Base-by-base conservation (phyloP, 2,113 vertebrate species). In the Myrmecophaga tridactyla region DNA sequence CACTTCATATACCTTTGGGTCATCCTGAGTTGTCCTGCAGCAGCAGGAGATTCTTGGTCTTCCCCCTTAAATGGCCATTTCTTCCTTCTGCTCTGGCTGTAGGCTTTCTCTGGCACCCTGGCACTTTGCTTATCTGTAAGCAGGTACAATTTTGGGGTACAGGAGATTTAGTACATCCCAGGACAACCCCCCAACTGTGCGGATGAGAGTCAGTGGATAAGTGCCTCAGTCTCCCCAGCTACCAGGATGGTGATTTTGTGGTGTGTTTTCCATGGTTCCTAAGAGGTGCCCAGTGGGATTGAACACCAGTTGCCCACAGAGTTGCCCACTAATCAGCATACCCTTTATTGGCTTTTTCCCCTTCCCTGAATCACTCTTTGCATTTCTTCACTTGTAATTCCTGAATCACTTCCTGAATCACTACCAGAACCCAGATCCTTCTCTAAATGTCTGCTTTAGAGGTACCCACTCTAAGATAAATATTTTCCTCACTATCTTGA, bases 121-220 rank as follows among this genome's bases (percentile, higher is more conserved):
- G 18, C 25, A 41, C 20, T 10, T 13, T 75, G 39, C 39, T 41
- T 21, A 43, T 43, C 39, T 36, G 65, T n/a, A 34, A 67, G 15
- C 34, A 67, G 34, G 15, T 18, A 53, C 4, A 31, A 5, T 1
- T 2, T 46, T 29, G 20, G 65, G 10, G n/a, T 2, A 0, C 12
- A 65, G 73, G 34, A 5, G 29, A 23, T 51, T 27, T 21, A 29
- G 23, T 34, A 29, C 3, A 6, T 46, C 65, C 58, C 15, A 25
- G 39, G 58, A 23, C 17, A n/a, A 9, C 56, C 21, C 2, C 34
- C 12, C 21, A 14, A 73, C 31, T 46, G 20, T 41, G 20, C 56
- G n/a, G 34, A 31, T 12, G 17, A 36, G 34, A 18, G 27, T 62
- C n/a, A 31, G 63, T 36, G 29, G 70, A 18, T 8, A 43, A 80